Evolutionary conservation across 2,888 invertebrate genomes (phyloP).

Genomic region (Drosophila longiperda): DNA sequence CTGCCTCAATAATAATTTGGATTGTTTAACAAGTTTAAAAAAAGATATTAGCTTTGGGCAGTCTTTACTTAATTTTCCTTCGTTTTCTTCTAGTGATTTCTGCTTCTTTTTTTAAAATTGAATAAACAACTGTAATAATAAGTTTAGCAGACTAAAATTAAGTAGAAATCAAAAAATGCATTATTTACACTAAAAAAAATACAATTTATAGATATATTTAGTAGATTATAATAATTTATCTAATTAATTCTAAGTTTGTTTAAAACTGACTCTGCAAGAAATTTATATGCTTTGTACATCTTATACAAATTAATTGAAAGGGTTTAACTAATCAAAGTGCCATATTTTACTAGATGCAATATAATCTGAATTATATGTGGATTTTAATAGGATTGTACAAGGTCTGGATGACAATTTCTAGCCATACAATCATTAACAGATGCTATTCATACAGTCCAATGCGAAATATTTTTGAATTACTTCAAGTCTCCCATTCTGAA

Average conservation of each 20-base stretch:
- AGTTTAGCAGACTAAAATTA: background rate
- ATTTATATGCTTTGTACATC: background rate
- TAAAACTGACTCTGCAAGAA: background rate
- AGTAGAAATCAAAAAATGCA: background rate
- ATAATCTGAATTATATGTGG: background rate
- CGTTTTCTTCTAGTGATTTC: background rate
- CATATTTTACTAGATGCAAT: background rate
- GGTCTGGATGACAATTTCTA: fast-evolving
- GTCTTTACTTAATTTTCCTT: background rate
- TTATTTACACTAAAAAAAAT: background rate
- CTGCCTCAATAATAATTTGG: background rate
- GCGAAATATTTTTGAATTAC: background rate
- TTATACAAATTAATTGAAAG: background rate
- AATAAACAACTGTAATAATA: background rate
- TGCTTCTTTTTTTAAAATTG: background rate
- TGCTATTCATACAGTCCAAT: background rate
- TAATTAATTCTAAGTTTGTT: background rate
- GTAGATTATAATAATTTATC: background rate
- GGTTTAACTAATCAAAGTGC: background rate
- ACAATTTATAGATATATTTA: background rate
- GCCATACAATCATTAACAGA: background rate
- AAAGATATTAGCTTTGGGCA: background rate
- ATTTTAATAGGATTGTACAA: background rate
- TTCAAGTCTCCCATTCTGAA: background rate
- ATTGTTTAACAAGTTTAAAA: background rate